phyloP scores from a whole-genome alignment of 2,888 invertebrate species.

The Artemia sinica region DNA sequence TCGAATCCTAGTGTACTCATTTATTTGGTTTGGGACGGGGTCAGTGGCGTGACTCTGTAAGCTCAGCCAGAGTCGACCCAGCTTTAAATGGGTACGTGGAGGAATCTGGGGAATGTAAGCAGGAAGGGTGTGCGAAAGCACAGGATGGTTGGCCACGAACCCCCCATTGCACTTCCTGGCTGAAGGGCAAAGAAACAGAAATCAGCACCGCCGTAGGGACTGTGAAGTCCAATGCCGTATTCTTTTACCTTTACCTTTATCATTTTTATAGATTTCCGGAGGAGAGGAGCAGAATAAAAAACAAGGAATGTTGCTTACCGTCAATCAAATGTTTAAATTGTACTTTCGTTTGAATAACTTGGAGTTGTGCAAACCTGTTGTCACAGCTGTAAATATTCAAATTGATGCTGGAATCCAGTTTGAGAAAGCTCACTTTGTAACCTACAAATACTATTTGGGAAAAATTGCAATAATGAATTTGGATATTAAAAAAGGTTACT shows the following conservation, averaged over 20 bases:
- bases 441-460: slow-evolving; percentile 91
- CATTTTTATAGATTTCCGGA: slow-evolving; percentile 43
- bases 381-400: slow-evolving; percentile 76
- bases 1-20: no score
- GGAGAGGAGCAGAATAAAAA: slow-evolving; percentile 63
- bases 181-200: no score
- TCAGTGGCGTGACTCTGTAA: no score
- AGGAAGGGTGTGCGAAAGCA: no score
- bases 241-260: no score
- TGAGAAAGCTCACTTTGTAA: slow-evolving; percentile 77
- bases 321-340: slow-evolving; percentile 90
- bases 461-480: slow-evolving; percentile 97
- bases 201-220: no score
- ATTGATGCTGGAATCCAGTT: slow-evolving; percentile 74
- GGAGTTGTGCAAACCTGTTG: slow-evolving; percentile 78
- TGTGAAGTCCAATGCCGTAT: no score
- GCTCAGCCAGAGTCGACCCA: no score
- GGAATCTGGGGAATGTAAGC: no score
- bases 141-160: not conserved
- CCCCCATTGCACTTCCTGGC: no score
- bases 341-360: slow-evolving; percentile 81
- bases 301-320: slow-evolving; percentile 84
- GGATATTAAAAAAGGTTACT: slow-evolving; percentile 57
- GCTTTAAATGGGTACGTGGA: no score
- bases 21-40: no score